A percentile compares a stretch with the other conserved stretches of the same genome.
phyloP scores from a whole-genome alignment of 2,113 vertebrate species.

The Meles meles region DNA sequence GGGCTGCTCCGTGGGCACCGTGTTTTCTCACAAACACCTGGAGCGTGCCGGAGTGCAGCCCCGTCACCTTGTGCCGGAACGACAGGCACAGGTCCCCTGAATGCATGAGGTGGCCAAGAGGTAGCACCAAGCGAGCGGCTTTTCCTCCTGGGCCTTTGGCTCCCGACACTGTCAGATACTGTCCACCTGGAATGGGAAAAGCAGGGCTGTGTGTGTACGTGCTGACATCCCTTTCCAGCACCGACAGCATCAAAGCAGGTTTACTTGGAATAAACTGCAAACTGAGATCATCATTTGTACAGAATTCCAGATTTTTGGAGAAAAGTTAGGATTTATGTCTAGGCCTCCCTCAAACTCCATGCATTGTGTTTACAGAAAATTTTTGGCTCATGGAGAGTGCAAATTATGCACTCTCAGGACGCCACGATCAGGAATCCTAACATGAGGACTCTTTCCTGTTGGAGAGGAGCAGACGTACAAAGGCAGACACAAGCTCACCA shows the following conservation, averaged over 20 bases:
- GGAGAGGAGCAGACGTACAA: background rate
- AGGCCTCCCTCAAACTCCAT: background rate
- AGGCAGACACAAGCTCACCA: no score
- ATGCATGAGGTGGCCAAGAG: conserved; percentile 81
- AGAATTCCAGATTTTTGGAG: background rate
- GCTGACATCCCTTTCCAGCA: background rate
- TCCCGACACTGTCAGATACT: conserved; percentile 89
- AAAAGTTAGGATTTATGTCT: background rate
- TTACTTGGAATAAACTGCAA: background rate
- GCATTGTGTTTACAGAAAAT: background rate
- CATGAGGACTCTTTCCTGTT: background rate
- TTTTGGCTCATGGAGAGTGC: background rate
- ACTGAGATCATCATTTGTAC: background rate
- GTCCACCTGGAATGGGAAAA: conserved; percentile 85
- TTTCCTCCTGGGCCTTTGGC: conserved; percentile 85
- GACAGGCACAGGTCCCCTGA: conserved; percentile 91
- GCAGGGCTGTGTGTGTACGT: background rate
- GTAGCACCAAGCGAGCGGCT: conserved; percentile 89
- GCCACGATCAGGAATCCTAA: background rate
- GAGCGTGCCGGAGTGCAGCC: conserved; percentile 89
- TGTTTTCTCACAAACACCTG: conserved; percentile 92
- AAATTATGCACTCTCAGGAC: background rate
- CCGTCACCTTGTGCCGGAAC: conserved; percentile 91
- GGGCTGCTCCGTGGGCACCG: conserved; percentile 85
- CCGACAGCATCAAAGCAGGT: background rate